These are phyloP conservation scores for Nibea albiflora DNA, from an alignment of 2,113 vertebrate genomes.

Conservation along the genomic window DNA sequence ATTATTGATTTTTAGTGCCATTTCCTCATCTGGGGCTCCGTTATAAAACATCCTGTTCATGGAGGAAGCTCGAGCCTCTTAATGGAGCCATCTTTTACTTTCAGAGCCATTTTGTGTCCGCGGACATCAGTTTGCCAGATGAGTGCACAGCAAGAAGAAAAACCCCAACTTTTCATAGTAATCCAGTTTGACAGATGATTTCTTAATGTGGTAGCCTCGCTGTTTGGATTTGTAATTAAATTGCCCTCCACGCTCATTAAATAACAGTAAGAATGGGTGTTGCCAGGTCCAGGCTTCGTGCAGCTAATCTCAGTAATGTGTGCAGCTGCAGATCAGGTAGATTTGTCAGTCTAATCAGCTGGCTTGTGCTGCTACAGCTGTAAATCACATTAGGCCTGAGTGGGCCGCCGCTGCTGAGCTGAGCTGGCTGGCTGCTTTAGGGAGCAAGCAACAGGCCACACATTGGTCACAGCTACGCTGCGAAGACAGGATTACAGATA, in stretches of 20 bases:
- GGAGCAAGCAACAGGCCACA: constrained; percentile 69
- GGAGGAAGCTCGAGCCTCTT: neutral
- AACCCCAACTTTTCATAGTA: constrained; percentile 2
- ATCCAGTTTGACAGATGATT: constrained; percentile 43
- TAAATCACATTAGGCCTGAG: constrained; percentile 79
- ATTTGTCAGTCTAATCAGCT: constrained; percentile 79
- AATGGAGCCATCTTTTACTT: constrained; percentile 15
- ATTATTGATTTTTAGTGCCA: constrained; percentile 5
- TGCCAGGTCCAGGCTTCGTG: constrained; percentile 40
- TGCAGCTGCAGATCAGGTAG: constrained; percentile 77
- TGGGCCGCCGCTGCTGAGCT: constrained; percentile 58
- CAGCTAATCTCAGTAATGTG: constrained; percentile 72
- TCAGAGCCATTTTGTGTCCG: constrained; percentile 4
- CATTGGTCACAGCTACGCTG: constrained; percentile 79
- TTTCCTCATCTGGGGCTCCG: constrained; percentile 26
- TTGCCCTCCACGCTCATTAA: constrained; percentile 40
- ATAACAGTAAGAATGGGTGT: constrained; percentile 48
- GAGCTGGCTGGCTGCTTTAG: constrained; percentile 57
- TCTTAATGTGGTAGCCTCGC: constrained; percentile 25
- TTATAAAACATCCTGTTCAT: constrained; percentile 19
- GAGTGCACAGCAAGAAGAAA: constrained; percentile 8
- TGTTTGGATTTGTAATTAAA: constrained; percentile 55
- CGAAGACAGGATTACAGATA: constrained; percentile 79
- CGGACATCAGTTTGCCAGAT: constrained; percentile 1
- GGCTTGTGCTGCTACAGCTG: constrained; percentile 65